A percentile compares a stretch with the other conserved stretches of the same genome.
These are phyloP conservation scores for Malurus alboscapulatus DNA, from an alignment of 2,113 vertebrate genomes.

Conservation along the genomic window DNA sequence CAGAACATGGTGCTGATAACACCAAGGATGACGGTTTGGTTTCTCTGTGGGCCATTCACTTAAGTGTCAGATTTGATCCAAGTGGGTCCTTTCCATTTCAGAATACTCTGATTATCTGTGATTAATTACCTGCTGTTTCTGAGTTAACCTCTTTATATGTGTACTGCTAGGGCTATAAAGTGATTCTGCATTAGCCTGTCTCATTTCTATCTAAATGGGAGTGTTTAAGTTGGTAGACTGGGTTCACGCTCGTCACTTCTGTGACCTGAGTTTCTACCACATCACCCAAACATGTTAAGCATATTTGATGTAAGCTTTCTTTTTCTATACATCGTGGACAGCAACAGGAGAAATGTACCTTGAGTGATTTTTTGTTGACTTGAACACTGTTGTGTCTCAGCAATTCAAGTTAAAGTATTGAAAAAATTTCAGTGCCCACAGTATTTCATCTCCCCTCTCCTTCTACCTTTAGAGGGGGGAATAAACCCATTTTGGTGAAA, in stretches of 20 bases:
- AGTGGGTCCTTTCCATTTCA: neutral
- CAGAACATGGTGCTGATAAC: neutral
- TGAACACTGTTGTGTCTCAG: neutral
- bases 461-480: neutral
- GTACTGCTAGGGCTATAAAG: neutral
- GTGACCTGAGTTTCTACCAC: neutral
- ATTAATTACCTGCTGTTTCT: neutral
- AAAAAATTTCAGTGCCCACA: neutral
- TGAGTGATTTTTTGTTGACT: neutral
- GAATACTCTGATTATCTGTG: neutral
- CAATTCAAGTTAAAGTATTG: neutral
- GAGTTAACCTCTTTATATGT: neutral
- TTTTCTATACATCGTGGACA: rapidly evolving
- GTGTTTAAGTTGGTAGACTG: neutral
- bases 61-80: neutral
- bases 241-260: neutral
- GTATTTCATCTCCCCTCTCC: neutral
- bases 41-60: neutral
- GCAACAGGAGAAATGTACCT: neutral
- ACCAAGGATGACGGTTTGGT: neutral
- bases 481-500: neutral
- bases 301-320: neutral
- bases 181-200: neutral
- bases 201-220: neutral
- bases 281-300: rapidly evolving